Evolutionary conservation across 2,888 invertebrate genomes (phyloP).

Genomic region (Vandiemenella viatica): DNA sequence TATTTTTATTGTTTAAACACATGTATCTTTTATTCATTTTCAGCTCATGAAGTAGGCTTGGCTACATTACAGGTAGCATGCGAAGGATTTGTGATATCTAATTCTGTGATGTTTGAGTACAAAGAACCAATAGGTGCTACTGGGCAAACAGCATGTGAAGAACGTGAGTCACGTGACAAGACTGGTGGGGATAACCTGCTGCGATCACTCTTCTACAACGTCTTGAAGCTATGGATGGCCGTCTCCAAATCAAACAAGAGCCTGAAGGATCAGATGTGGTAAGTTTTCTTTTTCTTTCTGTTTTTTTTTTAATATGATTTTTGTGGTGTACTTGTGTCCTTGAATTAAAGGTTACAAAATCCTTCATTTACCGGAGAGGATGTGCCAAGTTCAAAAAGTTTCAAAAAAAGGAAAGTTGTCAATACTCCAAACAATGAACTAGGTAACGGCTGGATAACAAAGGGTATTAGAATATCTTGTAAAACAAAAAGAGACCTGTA

Average conservation of each 20-base stretch:
- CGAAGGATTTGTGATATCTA: constrained; percentile 80
- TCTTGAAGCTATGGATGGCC: constrained; percentile 69
- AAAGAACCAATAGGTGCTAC: constrained; percentile 51
- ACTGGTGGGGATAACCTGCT: constrained; percentile 52
- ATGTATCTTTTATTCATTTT: constrained; percentile 22
- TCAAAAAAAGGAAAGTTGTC: no score
- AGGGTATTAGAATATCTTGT: no score
- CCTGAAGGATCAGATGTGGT: constrained; percentile 47
- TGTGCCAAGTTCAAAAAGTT: no score
- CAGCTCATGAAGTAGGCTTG: constrained; percentile 79
- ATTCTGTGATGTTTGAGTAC: constrained; percentile 84
- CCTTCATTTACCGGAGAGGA: no score
- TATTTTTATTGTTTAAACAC: no score
- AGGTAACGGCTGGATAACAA: no score
- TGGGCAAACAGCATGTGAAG: constrained; percentile 9
- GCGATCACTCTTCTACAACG: constrained; percentile 67
- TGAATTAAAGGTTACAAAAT: no score
- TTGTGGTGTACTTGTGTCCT: no score
- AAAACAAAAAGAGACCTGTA: no score
- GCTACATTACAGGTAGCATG: constrained; percentile 84
- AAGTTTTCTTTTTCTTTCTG: no score
- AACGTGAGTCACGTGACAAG: constrained; percentile 34
- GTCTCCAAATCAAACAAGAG: constrained; percentile 59
- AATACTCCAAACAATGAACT: no score
- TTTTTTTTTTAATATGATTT: no score